A percentile compares a stretch with the other conserved stretches of the same genome.
phyloP scores from a whole-genome alignment of 2,888 invertebrate species.

The Cyclophora punctaria region DNA sequence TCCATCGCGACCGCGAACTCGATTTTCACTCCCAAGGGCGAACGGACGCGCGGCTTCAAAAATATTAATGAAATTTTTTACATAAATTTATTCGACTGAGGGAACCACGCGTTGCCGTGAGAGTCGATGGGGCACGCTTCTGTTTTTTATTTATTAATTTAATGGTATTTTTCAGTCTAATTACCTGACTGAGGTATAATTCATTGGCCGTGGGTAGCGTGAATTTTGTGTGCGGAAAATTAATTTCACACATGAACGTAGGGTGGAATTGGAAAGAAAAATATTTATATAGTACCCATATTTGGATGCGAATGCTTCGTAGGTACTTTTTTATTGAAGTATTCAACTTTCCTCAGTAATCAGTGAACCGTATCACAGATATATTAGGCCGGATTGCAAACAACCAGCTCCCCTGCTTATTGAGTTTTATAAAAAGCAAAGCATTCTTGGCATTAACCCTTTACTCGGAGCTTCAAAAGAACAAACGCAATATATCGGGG shows the following conservation, averaged over 20 bases:
- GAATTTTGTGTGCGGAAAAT: constrained; percentile 51
- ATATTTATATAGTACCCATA: constrained; percentile 2
- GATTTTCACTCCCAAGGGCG: constrained; percentile 72
- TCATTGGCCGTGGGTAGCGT: constrained; percentile 61
- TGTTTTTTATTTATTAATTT: constrained; percentile 76
- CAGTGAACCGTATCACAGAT: too few species aligned
- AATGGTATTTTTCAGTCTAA: constrained; percentile 74
- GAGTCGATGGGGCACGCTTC: constrained; percentile 56
- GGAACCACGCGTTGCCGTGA: constrained; percentile 59
- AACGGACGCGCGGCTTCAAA: constrained; percentile 69
- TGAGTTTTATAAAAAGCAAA: constrained; percentile 71
- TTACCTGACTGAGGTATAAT: constrained; percentile 73
- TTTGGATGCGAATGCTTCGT: too few species aligned
- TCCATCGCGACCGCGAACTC: constrained; percentile 74
- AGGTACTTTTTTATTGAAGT: too few species aligned
- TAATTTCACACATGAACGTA: constrained; percentile 19
- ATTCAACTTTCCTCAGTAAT: too few species aligned
- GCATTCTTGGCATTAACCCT: constrained; percentile 76
- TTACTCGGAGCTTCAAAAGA: constrained; percentile 71
- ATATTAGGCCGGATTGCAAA: too few species aligned
- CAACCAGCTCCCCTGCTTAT: constrained; percentile 39
- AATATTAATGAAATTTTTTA: constrained; percentile 76
- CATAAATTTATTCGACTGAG: constrained; percentile 75
- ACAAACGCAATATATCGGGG: constrained; percentile 75
- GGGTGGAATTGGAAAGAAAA: constrained; percentile 8